These are phyloP conservation scores for Tachuris rubrigastra DNA, from an alignment of 2,113 vertebrate species.

Conservation along the genomic window DNA sequence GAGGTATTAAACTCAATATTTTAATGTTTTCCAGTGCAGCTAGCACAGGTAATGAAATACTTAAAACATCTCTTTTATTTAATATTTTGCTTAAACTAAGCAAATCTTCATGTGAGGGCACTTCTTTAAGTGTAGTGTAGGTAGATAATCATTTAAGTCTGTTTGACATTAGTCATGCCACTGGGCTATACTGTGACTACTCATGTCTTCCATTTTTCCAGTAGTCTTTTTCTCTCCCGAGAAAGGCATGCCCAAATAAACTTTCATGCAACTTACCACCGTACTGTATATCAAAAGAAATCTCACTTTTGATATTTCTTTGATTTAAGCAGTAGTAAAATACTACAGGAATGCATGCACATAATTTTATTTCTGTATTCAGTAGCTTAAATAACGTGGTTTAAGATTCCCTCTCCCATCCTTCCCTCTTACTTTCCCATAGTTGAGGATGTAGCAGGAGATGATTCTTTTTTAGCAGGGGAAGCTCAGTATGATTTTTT, in stretches of 20 bases:
- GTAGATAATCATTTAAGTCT: neutral
- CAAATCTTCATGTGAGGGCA: neutral
- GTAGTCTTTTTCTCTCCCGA: neutral
- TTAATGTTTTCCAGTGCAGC: neutral
- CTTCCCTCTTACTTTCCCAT: neutral
- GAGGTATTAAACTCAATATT: neutral
- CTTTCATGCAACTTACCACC: neutral
- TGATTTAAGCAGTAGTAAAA: conserved; percentile 26
- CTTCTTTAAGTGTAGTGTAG: neutral
- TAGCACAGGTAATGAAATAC: neutral
- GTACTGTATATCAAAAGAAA: conserved; percentile 17
- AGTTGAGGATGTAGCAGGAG: neutral
- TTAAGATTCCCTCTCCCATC: neutral
- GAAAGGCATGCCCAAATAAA: neutral
- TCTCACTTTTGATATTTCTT: neutral
- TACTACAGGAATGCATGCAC: neutral
- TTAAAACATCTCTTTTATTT: neutral
- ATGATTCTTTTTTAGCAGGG: neutral
- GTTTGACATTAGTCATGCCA: neutral
- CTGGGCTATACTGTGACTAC: neutral
- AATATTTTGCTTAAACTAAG: neutral
- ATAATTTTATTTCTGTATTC: neutral
- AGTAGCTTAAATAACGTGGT: neutral
- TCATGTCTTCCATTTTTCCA: neutral
- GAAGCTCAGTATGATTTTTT: neutral